phyloP scores from a whole-genome alignment of 35 echinoderm and acorn worm genomes.

The Apostichopus japonicus region DNA sequence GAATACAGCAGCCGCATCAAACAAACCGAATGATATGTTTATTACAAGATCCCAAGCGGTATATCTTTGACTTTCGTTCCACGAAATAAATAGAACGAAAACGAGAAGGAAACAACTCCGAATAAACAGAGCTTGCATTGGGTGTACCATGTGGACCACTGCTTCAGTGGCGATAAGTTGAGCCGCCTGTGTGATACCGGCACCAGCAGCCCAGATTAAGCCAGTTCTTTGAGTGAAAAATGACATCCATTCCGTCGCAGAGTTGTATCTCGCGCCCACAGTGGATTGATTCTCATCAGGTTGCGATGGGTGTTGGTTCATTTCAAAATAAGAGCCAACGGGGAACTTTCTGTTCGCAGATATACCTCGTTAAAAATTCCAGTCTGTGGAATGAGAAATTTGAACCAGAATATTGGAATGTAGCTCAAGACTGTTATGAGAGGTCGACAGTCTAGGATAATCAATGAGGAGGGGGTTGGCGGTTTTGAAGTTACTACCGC shows the following conservation, averaged over 20 bases:
- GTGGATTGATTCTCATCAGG: too few species aligned
- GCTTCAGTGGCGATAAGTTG: not conserved
- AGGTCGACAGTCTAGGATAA: too few species aligned
- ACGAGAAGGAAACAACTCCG: not conserved
- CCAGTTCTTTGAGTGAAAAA: not conserved
- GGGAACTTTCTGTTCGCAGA: too few species aligned
- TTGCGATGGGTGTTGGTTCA: too few species aligned
- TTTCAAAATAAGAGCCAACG: too few species aligned
- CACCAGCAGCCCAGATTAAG: not conserved
- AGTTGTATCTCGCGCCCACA: not conserved
- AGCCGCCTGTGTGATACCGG: not conserved
- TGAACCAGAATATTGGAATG: too few species aligned
- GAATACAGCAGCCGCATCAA: not conserved
- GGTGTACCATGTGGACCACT: not conserved
- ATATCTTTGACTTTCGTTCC: conserved; percentile 19
- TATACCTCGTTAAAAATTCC: too few species aligned
- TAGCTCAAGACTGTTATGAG: too few species aligned
- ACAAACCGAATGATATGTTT: not conserved
- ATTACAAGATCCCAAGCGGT: not conserved
- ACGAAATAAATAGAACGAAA: conserved; percentile 7
- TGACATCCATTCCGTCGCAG: not conserved
- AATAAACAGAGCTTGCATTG: conserved; percentile 4
- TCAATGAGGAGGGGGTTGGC: too few species aligned
- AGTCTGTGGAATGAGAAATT: not conserved
- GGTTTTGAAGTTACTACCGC: too few species aligned